phyloP scores from a whole-genome alignment of 53 echinoderm and acorn worm species.

The Luidia sarsii region DNA sequence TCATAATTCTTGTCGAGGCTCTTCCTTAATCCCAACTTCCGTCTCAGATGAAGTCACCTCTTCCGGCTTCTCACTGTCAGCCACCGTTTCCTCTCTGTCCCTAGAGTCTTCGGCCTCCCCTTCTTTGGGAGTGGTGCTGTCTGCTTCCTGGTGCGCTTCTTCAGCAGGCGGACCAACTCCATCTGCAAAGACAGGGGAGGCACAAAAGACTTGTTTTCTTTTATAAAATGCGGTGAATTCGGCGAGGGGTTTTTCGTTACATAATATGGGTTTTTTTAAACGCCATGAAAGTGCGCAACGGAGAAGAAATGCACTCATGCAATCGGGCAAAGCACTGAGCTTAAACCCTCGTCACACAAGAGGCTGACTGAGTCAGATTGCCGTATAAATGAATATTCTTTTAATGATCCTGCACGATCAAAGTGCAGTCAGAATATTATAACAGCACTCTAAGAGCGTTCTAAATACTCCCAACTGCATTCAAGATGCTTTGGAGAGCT shows the following conservation, averaged over 20 bases:
- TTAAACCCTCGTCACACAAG: too few species aligned
- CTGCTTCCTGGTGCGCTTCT: slow-evolving; percentile 34
- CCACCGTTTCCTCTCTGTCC: background rate
- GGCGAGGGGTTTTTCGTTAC: background rate
- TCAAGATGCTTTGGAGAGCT: too few species aligned
- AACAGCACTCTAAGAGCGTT: too few species aligned
- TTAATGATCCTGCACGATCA: too few species aligned
- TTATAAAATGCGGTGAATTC: background rate
- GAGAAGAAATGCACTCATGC: too few species aligned
- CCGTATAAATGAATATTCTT: too few species aligned
- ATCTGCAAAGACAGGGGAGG: slow-evolving; percentile 49
- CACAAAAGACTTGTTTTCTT: slow-evolving; percentile 4
- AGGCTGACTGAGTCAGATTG: too few species aligned
- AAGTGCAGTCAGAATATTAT: too few species aligned
- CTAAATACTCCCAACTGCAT: too few species aligned
- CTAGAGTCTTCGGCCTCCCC: slow-evolving; percentile 42
- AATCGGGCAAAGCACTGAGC: too few species aligned
- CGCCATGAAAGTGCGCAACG: too few species aligned
- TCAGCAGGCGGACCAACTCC: slow-evolving; percentile 39
- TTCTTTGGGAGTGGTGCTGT: slow-evolving; percentile 35
- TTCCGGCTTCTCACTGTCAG: background rate
- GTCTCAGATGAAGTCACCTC: background rate
- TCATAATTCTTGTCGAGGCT: slow-evolving; percentile 27
- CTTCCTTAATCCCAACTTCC: background rate
- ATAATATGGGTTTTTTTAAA: background rate